Evolutionary conservation across 2,797 vertebrate genomes (phyloP).

Genomic region (Neomorphus geoffroyi): DNA sequence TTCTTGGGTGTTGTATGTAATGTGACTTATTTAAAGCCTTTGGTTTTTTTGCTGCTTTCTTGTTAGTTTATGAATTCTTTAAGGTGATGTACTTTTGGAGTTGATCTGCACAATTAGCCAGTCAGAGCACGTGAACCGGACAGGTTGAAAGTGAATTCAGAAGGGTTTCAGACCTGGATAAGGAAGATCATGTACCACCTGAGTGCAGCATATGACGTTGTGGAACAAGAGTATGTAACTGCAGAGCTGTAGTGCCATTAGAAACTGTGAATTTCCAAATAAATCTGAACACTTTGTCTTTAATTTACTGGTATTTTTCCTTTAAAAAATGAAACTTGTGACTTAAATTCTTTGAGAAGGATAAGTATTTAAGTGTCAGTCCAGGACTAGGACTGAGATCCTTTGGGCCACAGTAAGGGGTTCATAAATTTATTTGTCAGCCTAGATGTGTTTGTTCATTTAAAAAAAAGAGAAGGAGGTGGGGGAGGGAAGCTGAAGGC

Average conservation of each 20-base stretch:
- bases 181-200: slow-evolving; percentile 66
- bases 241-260: slow-evolving; percentile 97
- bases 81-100: slow-evolving; percentile 63
- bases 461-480: background rate
- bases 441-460: background rate
- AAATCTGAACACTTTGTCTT: slow-evolving; percentile 91
- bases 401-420: background rate
- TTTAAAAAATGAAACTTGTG: background rate
- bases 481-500: background rate
- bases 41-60: slow-evolving; percentile 77
- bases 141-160: slow-evolving; percentile 20
- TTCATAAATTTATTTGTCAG: background rate
- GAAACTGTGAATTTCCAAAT: slow-evolving; percentile 99
- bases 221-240: slow-evolving; percentile 86
- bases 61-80: slow-evolving; percentile 72
- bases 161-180: slow-evolving; percentile 51
- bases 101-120: slow-evolving; percentile 79
- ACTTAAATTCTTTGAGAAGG: background rate
- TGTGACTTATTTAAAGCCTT: slow-evolving; percentile 85
- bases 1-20: slow-evolving; percentile 82
- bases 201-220: slow-evolving; percentile 81
- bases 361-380: background rate
- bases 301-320: slow-evolving; percentile 1
- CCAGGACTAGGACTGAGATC: background rate
- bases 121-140: slow-evolving; percentile 71